Evolutionary conservation across 2,113 vertebrate genomes (phyloP), one percentile per base, ranked within the genome.

Genomic region (Trichechus manatus): DNA sequence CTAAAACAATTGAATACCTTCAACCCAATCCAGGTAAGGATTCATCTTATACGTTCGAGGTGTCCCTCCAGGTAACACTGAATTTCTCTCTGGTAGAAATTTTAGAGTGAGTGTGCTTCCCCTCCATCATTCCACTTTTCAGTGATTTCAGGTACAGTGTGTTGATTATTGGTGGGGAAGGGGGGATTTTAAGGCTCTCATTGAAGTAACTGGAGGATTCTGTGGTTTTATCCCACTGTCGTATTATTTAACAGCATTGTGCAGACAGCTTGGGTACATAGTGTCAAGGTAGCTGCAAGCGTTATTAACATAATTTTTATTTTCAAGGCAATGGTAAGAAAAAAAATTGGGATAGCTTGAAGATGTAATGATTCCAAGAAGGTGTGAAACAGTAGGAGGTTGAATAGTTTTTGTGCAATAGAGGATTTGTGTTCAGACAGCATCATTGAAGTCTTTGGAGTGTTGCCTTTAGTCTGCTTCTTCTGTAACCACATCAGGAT

Each of bases 1-100:
- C 99, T 83, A 99, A 99, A 98, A 99, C 99, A 29, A 99, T 99
- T 63, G 99, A 99, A 96, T 99, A 99, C 97, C 99, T 99, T 98
- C 99, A 99, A 98, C 99, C 99, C 19, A 99, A 99, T 97, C 99
- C 99, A 99, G 99, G 99, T 99, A 99, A 98, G 72, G 17, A 44
- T 77, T 42, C 17, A 15, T 77, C 50, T 92, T 85, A 91, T 56
- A 25, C 25, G 66, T 4, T 89, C 17, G 50, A 23, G 29, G 3
- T 33, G 9, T 81, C 33, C 39, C 81, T 81, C 0, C 3, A 47
- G 6, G 22, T 59, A 31, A 31, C n/a, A 42, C 31, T 59, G 10
- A 29, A 9, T 70, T 83, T 85, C 7, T 95, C 23, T 39, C 85
- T 42, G 42, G 70, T 59, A 23, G 27, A 53, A 33, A 33, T 53